phyloP scores from a whole-genome alignment of 2,797 vertebrate genomes.

The Odontamblyopus lacepedii region DNA sequence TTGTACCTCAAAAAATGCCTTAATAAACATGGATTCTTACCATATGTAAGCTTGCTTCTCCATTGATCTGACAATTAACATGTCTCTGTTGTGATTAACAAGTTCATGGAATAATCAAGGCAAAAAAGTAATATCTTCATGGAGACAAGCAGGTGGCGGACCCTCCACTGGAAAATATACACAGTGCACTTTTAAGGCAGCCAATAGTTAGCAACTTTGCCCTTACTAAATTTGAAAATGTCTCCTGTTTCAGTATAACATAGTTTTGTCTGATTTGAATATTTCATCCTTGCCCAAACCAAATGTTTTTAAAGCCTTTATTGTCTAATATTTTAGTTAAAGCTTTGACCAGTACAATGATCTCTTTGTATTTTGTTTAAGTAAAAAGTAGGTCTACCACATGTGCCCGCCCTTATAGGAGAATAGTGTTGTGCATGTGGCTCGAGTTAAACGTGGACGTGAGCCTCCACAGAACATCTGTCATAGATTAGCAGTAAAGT shows the following conservation, averaged over 20 bases:
- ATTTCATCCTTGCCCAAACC: background rate
- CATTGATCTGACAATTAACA: too few species aligned
- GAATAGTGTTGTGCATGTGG: constrained; percentile 63
- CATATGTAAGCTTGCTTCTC: too few species aligned
- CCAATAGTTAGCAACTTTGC: background rate
- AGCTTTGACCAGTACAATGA: background rate
- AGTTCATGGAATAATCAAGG: too few species aligned
- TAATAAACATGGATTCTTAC: too few species aligned
- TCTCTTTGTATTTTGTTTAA: background rate
- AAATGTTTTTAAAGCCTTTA: background rate
- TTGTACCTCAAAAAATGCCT: too few species aligned
- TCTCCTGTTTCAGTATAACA: background rate
- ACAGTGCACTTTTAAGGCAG: background rate
- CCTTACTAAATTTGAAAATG: background rate
- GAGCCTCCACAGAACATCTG: constrained; percentile 80
- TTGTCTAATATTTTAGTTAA: background rate
- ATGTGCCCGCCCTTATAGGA: constrained; percentile 3
- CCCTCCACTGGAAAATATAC: too few species aligned
- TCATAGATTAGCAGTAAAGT: constrained; percentile 82
- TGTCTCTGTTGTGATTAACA: too few species aligned
- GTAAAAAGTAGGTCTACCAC: background rate
- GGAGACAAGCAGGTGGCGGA: too few species aligned
- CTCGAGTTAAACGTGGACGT: constrained; percentile 66
- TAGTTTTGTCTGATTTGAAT: background rate
- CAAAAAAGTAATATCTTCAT: too few species aligned